A percentile compares a stretch with the other conserved stretches of the same genome.
These are phyloP conservation scores for Diorhabda sublineata DNA, from an alignment of 1,140 invertebrate genomes.

Conservation along the genomic window DNA sequence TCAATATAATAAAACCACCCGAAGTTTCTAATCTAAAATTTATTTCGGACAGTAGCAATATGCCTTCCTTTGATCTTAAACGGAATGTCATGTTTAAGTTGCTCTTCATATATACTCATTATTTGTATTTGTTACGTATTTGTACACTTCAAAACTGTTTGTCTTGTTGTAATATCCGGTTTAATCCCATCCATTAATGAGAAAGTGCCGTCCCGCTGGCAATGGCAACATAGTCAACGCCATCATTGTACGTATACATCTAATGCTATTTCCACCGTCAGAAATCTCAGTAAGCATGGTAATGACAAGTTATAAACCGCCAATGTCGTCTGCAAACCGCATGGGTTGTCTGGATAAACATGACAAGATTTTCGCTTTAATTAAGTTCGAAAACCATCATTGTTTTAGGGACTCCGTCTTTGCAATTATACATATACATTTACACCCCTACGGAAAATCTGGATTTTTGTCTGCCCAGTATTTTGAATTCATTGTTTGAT, in stretches of 20 bases:
- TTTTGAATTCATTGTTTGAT: slow-evolving; percentile 4
- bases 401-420: slow-evolving; percentile 36
- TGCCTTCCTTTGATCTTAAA: too few relatives aligned
- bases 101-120: not conserved
- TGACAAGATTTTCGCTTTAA: slow-evolving; percentile 42
- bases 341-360: slow-evolving; percentile 36
- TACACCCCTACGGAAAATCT: slow-evolving; percentile 23
- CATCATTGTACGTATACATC: too few relatives aligned
- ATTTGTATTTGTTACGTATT: not conserved
- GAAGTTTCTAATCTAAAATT: too few relatives aligned
- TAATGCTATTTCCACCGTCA: slow-evolving; percentile 13
- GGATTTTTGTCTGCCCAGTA: slow-evolving; percentile 10
- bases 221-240: not conserved
- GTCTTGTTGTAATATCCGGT: slow-evolving; percentile 1
- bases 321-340: slow-evolving; percentile 37
- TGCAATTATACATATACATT: slow-evolving; percentile 38
- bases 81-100: too few relatives aligned
- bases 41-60: too few relatives aligned
- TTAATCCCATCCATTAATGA: slow-evolving; percentile 2
- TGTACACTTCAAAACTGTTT: slow-evolving; percentile 2
- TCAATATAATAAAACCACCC: too few relatives aligned
- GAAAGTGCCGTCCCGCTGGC: not conserved
- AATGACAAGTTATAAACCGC: slow-evolving; percentile 46
- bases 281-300: slow-evolving; percentile 40
- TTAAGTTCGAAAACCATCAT: slow-evolving; percentile 44